These are phyloP conservation scores for Tragelaphus scriptus DNA, from an alignment of 2,113 vertebrate species.

Conservation along the genomic window DNA sequence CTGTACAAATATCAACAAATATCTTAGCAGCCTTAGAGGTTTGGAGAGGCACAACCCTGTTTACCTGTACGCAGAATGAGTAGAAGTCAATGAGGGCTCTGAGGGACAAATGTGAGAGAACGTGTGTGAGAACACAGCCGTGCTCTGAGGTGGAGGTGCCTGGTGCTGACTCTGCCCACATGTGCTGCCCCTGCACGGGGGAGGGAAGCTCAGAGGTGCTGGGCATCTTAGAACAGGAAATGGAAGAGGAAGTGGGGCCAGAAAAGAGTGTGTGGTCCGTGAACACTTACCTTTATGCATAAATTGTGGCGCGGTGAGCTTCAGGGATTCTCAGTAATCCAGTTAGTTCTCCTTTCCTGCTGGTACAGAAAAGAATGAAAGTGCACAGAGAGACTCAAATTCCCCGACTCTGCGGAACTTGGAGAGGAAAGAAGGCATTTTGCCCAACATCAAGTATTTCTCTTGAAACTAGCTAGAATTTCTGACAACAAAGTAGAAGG, in stretches of 20 bases:
- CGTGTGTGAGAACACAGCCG: neutral
- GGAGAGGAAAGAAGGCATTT: neutral
- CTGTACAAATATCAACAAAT: neutral
- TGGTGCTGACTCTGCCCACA: neutral
- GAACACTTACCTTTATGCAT: neutral
- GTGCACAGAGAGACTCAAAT: neutral
- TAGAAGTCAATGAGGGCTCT: neutral
- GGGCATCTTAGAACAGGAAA: neutral
- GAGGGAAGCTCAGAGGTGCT: neutral
- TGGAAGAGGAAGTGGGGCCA: neutral
- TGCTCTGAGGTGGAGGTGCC: neutral
- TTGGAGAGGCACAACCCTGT: neutral
- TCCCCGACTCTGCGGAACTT: neutral
- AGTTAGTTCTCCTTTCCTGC: neutral
- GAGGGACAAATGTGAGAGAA: neutral
- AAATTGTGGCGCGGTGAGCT: accelerated
- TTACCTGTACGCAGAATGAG: neutral
- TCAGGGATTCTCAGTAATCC: neutral
- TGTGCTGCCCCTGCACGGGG: accelerated
- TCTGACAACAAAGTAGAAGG: neutral
- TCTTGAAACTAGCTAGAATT: neutral
- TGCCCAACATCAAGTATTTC: neutral
- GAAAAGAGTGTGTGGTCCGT: neutral
- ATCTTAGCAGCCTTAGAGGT: neutral
- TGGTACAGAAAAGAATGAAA: neutral